Evolutionary conservation across 2,113 vertebrate species (phyloP).

Genomic region (Centrocercus urophasianus): DNA sequence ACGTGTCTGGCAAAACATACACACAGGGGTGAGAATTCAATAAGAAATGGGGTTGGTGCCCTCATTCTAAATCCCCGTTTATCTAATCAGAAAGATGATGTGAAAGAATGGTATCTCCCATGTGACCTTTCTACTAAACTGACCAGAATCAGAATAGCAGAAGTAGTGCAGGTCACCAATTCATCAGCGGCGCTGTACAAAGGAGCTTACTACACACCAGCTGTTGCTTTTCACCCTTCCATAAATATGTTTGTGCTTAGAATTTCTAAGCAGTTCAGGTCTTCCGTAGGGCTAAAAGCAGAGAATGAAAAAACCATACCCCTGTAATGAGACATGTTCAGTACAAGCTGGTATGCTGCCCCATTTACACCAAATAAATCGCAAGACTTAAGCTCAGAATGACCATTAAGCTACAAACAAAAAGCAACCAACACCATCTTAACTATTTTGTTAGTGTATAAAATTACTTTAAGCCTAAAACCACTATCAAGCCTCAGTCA

Average conservation of each 20-base stretch:
- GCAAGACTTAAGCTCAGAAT: neutral
- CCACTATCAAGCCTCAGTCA: neutral
- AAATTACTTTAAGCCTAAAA: neutral
- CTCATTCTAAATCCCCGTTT: slow-evolving; percentile 5
- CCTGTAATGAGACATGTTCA: neutral
- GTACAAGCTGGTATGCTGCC: neutral
- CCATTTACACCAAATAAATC: neutral
- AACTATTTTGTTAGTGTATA: neutral
- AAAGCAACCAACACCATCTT: neutral
- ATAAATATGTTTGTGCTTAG: neutral
- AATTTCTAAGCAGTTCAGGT: slow-evolving; percentile 11
- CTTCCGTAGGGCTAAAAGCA: neutral
- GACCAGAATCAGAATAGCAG: neutral
- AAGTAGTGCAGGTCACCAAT: slow-evolving; percentile 32
- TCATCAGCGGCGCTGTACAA: slow-evolving; percentile 8
- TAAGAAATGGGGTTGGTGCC: slow-evolving; percentile 40
- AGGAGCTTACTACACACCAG: slow-evolving; percentile 51
- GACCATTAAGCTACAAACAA: neutral
- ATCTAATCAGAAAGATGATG: slow-evolving; percentile 42
- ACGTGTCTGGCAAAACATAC: slow-evolving; percentile 35
- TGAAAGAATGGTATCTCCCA: slow-evolving; percentile 4
- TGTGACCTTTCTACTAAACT: neutral
- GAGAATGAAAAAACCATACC: neutral
- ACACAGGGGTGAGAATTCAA: neutral
- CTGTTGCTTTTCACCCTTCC: slow-evolving; percentile 17